phyloP scores from a whole-genome alignment of 2,113 vertebrate species.

The Psephotus haematonotus region DNA sequence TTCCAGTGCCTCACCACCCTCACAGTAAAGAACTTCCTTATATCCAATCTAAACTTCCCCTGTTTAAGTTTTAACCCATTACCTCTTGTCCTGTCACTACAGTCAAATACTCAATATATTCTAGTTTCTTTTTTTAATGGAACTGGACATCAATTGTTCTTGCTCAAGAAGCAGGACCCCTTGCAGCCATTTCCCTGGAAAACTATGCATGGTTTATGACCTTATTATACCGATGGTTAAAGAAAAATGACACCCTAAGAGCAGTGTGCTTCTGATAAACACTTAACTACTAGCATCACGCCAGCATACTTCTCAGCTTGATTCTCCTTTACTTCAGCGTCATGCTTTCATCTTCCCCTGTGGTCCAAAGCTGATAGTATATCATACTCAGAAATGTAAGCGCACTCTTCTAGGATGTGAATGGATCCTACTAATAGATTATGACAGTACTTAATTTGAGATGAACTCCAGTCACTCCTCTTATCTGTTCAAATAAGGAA shows the following conservation, averaged over 20 bases:
- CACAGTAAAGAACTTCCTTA: too few relatives aligned
- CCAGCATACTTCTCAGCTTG: background rate
- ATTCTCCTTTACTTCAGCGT: background rate
- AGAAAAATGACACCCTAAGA: background rate
- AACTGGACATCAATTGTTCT: background rate
- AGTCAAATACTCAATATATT: background rate
- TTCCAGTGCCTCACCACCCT: too few relatives aligned
- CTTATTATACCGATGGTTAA: accelerated
- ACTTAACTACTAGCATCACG: background rate
- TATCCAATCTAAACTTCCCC: too few relatives aligned
- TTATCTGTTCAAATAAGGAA: background rate
- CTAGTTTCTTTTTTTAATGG: background rate
- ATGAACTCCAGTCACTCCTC: background rate
- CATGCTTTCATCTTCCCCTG: background rate
- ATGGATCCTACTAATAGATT: background rate
- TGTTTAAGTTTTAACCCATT: too few relatives aligned
- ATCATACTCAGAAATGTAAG: background rate
- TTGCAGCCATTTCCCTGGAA: background rate
- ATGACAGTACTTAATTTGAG: background rate
- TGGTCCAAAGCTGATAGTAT: background rate
- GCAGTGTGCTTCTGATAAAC: background rate
- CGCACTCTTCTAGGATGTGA: background rate
- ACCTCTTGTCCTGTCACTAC: too few relatives aligned
- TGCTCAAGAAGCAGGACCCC: background rate
- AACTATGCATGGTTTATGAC: background rate